Evolutionary conservation across 1,140 invertebrate species (phyloP), one percentile per base, ranked within the genome.

Genomic region (Bombus balteatus): DNA sequence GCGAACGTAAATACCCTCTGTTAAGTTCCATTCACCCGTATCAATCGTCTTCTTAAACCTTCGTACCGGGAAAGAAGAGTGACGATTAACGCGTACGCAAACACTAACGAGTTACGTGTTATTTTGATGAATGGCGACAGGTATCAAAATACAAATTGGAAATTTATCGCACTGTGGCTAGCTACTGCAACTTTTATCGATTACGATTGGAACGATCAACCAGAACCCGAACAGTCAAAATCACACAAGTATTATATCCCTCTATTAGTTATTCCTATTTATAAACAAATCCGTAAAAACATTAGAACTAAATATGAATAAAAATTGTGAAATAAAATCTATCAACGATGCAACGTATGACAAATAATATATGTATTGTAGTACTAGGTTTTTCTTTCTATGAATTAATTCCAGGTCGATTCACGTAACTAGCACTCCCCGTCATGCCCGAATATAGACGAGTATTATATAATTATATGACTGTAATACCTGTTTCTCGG

Each of bases 391-490:
- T 84, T 84, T 71, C 71, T 79, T 72, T 79, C 41, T 53, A 10
- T n/a, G 22, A 66, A 77, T 83, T 83, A 70, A 83, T 83, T 83
- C 47, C 65, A 41, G 43, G 13, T 43, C 65, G 74, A 83, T 72
- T 72, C 76, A 47, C 76, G 66, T 80, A 72, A 85, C 53, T 72
- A 65, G 5, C 62, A 34, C 22, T 66, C n/a, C 1, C 62, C 34
- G 25, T 68, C 25, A 43, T 78, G 65, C 34, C 65, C 75, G 65
- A 83, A 78, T 70, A 78, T 83, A 78, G 65, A 77, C 34, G 18
- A 22, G 28, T 57, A 62, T 83, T 83, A 78, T 57, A 57, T 78
- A 82, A 82, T 75, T 81, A 41, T 59, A 18, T 41, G n/a, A 62
- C 62, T 62, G n/a, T 47, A 47, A 82, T 82, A 66, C 34, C 47